Base-by-base conservation (phyloP, 2,113 vertebrate species). In the Jaculus jaculus region DNA sequence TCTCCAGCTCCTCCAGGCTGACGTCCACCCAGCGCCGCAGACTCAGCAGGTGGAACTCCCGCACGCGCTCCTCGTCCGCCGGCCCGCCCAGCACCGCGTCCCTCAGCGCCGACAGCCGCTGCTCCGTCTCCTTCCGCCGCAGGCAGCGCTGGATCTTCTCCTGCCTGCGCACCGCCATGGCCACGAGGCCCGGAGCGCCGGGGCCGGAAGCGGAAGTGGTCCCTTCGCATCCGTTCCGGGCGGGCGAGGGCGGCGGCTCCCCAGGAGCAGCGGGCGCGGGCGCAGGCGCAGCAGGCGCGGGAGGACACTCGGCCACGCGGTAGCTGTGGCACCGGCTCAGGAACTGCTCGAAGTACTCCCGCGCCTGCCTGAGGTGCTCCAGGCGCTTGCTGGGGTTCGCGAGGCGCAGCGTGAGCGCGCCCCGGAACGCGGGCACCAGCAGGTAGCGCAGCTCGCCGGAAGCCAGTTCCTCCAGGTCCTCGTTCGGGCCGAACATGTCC, bases 381-480 rank as follows among this genome's bases (percentile, higher is more conserved):
- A 98, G 65, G 0, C 99, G 98, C 34, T 97, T 97, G 37, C 97
- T 97, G 60, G 96, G 66, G 61, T 96, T 94, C 28, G 98, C 98
- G 93, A 98, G 98, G 92, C 98, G 99, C 97, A 99, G 90, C 3
- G 97, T 98, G 13, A 99, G 97, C 0, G 98, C 98, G 0, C 98
- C 99, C 17, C 98, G 95, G 42, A 99, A 90, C 0, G 98, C 99
- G 0, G 99, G 99, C 69, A 99, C 96, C 97, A 99, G 91, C 95
- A 99, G 92, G 93, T 98, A 99, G 73, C 98, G 98, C n/a, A 99
- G 97, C 87, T 99, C 99, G 0, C 98, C 92, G 0, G 99, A 99
- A 28, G 99, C 95, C 0, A 99, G 20, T 88, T 99, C 99, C 75
- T 99, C 99, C 96, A 99, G 95, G 47, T 99, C 99, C 93, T 99